Conservation (phyloP, 2,113 vertebrate genomes). For the Ophthalmolycus amberensis region DNA sequence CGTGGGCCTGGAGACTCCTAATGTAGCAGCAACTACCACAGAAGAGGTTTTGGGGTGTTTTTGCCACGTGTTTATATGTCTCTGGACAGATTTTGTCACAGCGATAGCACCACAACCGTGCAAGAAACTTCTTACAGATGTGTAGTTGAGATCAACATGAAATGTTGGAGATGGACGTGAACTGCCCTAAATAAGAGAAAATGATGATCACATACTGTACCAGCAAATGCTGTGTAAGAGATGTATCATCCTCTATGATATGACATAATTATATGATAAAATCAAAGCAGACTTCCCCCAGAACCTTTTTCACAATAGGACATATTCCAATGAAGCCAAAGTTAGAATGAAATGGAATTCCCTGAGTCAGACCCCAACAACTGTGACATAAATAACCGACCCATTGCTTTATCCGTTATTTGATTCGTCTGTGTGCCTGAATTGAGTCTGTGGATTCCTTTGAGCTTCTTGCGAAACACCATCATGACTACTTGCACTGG, state of each 20-base stretch:
- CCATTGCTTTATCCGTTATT: not conserved
- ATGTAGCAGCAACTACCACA: too few species aligned
- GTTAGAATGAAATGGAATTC: not conserved
- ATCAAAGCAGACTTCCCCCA: not conserved
- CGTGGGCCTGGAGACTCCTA: too few species aligned
- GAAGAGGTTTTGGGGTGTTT: too few species aligned
- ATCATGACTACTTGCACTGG: conserved; percentile 18
- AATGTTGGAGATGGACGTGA: too few species aligned
- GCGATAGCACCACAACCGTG: too few species aligned
- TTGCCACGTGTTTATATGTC: too few species aligned
- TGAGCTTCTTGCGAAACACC: conserved; percentile 10
- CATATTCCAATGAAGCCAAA: not conserved
- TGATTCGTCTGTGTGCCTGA: not conserved
- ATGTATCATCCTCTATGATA: not conserved
- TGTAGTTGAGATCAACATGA: too few species aligned
- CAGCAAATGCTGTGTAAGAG: not conserved
- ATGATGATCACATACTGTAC: not conserved
- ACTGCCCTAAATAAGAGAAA: not conserved
- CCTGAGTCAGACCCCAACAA: not conserved
- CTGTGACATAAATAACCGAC: not conserved
- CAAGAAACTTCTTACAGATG: too few species aligned
- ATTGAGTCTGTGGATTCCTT: conserved; percentile 24
- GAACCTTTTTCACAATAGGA: not conserved
- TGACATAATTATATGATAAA: not conserved
- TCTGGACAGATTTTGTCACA: too few species aligned